phyloP scores from a whole-genome alignment of 2,113 vertebrate species.

The Sialia sialis region DNA sequence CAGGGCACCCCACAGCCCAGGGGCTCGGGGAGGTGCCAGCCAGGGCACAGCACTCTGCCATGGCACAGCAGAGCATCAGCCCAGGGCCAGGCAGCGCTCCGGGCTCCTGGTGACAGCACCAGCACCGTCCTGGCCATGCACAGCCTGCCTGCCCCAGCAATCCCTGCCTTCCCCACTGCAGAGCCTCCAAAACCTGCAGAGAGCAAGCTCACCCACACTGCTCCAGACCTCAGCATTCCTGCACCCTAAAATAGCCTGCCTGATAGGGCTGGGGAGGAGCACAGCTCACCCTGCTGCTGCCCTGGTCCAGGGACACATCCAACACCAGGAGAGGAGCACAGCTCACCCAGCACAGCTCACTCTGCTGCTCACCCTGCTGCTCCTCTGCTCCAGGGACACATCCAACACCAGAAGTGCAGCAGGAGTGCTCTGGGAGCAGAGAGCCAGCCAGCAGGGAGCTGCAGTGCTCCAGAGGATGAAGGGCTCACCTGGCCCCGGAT shows the following conservation, averaged over 20 bases:
- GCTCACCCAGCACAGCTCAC: neutral
- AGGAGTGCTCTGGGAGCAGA: fast-evolving
- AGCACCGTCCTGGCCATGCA: fast-evolving
- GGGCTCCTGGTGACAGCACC: fast-evolving
- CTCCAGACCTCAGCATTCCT: neutral
- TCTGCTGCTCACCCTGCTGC: too few relatives aligned
- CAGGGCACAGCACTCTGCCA: neutral
- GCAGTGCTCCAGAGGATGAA: fast-evolving
- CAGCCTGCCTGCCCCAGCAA: neutral
- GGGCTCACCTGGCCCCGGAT: fast-evolving
- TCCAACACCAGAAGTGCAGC: fast-evolving
- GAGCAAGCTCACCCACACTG: fast-evolving
- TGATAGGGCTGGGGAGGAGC: neutral
- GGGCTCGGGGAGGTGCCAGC: fast-evolving
- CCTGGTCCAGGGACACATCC: fast-evolving
- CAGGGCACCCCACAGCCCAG: neutral
- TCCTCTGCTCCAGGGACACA: fast-evolving
- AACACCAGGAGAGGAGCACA: neutral
- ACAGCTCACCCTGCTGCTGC: neutral
- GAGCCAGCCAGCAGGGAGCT: fast-evolving
- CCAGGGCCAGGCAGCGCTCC: fast-evolving
- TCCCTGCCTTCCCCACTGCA: fast-evolving
- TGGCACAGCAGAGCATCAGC: fast-evolving
- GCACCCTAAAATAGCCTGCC: neutral
- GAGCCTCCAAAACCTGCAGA: fast-evolving